These are phyloP conservation scores for Ammospiza nelsoni DNA, from an alignment of 2,113 vertebrate species.

Conservation along the genomic window DNA sequence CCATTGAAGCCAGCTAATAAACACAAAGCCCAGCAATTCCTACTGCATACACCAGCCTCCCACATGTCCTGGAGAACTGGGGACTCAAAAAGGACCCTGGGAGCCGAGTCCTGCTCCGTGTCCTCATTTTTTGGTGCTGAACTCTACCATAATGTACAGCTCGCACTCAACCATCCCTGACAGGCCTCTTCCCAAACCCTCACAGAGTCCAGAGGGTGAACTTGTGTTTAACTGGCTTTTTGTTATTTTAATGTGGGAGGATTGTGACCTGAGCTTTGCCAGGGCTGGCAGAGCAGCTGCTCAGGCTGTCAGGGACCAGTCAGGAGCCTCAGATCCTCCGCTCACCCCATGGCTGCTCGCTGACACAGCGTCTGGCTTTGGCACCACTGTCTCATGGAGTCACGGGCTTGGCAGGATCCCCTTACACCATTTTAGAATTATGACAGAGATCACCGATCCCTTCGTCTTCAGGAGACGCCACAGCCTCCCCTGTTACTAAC, in stretches of 20 bases:
- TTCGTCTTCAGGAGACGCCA: fast-evolving
- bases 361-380: neutral
- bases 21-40: neutral
- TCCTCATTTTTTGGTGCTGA: neutral
- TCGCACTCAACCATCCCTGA: neutral
- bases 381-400: fast-evolving
- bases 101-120: neutral
- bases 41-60: too few relatives aligned
- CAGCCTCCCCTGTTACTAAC: neutral
- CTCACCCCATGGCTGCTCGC: neutral
- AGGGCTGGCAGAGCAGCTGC: neutral
- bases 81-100: neutral
- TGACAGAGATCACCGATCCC: neutral
- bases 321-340: neutral
- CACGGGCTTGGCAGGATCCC: neutral
- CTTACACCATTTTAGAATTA: neutral
- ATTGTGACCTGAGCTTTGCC: fast-evolving
- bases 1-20: neutral
- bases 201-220: neutral
- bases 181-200: neutral
- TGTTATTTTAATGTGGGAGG: neutral
- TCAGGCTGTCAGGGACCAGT: neutral
- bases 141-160: neutral
- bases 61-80: fast-evolving
- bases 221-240: neutral